A percentile compares a stretch with the other conserved stretches of the same genome.
These are phyloP conservation scores for Polyommatus icarus DNA, from an alignment of 2,888 invertebrate species.

Conservation along the genomic window DNA sequence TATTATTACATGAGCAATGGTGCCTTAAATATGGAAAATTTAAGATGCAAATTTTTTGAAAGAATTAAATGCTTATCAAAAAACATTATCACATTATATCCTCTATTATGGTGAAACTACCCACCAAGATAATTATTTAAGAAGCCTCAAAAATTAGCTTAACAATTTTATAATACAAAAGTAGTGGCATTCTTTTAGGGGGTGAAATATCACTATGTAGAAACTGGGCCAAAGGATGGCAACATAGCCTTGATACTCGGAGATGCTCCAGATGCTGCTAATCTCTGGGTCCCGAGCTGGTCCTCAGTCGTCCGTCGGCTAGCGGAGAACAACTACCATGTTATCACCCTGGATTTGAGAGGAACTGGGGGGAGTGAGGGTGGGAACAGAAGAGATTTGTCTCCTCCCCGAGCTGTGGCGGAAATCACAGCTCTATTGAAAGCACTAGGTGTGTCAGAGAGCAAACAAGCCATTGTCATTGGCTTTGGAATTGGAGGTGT, in stretches of 20 bases:
- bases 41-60: too few species aligned
- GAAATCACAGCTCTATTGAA: conserved; percentile 60
- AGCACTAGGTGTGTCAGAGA: conserved; percentile 62
- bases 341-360: conserved; percentile 67
- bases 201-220: conserved; percentile 74
- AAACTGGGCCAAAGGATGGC: conserved; percentile 65
- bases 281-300: conserved; percentile 66
- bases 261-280: conserved; percentile 65
- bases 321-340: conserved; percentile 60
- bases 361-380: conserved; percentile 71
- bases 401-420: conserved; percentile 66
- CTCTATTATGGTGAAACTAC: background rate
- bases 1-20: too few species aligned
- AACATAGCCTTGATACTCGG: conserved; percentile 63
- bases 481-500: conserved; percentile 74
- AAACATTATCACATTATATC: background rate
- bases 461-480: conserved; percentile 60
- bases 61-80: too few species aligned
- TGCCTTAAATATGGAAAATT: too few species aligned
- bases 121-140: background rate
- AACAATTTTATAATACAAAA: background rate
- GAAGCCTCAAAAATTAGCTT: too few species aligned
- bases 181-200: conserved; percentile 52
- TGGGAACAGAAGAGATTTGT: conserved; percentile 58
- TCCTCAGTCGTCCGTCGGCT: conserved; percentile 55